Percentiles rank a stretch among this genome's conserved stretches.
Conservation (phyloP, 2,888 invertebrate genomes). For the Hirtodrosophila cameraria region DNA sequence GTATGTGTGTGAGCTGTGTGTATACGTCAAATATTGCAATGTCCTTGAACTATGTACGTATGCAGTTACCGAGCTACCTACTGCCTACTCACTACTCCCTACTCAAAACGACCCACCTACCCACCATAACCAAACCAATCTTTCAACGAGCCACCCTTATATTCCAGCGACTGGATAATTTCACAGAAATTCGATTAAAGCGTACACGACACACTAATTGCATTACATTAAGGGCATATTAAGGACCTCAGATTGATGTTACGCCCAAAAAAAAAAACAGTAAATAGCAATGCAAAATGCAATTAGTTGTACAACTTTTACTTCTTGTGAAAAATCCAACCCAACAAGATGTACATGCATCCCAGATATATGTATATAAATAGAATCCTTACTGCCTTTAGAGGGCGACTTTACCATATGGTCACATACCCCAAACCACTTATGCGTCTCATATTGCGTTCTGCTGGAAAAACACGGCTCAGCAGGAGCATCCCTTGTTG, state of each 20-base stretch:
- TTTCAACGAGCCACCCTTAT: constrained; percentile 37
- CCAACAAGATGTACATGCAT: constrained; percentile 12
- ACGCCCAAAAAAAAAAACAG: constrained; percentile 12
- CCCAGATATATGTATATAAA: constrained; percentile 31
- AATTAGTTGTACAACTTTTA: constrained; percentile 53
- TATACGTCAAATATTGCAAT: constrained; percentile 74
- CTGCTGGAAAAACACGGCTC: constrained; percentile 29
- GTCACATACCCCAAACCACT: constrained; percentile 64
- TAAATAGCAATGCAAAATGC: constrained; percentile 37
- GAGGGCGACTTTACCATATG: constrained; percentile 66
- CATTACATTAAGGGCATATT: constrained; percentile 65
- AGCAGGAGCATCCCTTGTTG: constrained; percentile 69
- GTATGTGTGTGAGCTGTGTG: constrained; percentile 49
- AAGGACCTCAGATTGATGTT: constrained; percentile 51
- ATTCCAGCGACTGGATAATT: constrained; percentile 55
- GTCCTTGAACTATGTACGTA: constrained; percentile 82
- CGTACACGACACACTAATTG: constrained; percentile 58
- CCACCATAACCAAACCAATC: too few relatives aligned
- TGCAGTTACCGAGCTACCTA: constrained; percentile 63
- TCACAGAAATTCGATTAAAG: constrained; percentile 69
- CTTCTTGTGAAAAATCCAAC: constrained; percentile 39
- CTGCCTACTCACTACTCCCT: constrained; percentile 12
- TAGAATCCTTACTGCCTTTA: constrained; percentile 32
- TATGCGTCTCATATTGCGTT: constrained; percentile 61
- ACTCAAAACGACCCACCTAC: constrained; percentile 13